phyloP scores from a whole-genome alignment of 2,113 vertebrate species.

The Triplophysa dalaica region DNA sequence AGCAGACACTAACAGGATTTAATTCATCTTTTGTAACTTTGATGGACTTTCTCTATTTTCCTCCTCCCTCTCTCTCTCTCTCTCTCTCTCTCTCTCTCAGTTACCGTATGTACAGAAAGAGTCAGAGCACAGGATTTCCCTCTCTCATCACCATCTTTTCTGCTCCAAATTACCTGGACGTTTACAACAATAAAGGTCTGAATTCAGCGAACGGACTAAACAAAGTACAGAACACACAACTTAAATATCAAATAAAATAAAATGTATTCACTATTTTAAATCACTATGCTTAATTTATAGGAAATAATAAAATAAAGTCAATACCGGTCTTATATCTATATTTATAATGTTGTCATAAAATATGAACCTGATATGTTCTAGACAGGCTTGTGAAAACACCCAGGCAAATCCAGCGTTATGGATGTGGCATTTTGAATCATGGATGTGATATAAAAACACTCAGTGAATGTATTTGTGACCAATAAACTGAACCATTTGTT shows the following conservation, averaged over 20 bases:
- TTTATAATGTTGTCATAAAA: neutral
- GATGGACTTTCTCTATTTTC: neutral
- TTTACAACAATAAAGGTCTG: slow-evolving; percentile 83
- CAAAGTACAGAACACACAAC: neutral
- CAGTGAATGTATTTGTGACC: no score
- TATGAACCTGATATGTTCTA: no score
- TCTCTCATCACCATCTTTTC: slow-evolving; percentile 84
- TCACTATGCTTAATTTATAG: no score
- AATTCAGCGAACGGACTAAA: neutral
- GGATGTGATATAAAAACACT: no score
- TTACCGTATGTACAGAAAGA: slow-evolving; percentile 84
- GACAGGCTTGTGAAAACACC: no score
- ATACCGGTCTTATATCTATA: neutral
- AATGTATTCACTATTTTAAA: no score
- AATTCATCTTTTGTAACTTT: neutral
- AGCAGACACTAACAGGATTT: no score
- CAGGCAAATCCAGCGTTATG: no score
- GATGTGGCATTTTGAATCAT: no score
- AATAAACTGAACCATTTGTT: no score
- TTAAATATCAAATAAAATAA: neutral
- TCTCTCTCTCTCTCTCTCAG: slow-evolving; percentile 54
- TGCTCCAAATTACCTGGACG: slow-evolving; percentile 82
- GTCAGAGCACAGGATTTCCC: slow-evolving; percentile 82
- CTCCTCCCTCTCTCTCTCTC: slow-evolving; percentile 28
- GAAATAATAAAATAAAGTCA: no score